Conservation (phyloP, 30 jellyfish, hydroid and myxozoan genomes). For the Aurelia aurita complex sp. Pacific region DNA sequence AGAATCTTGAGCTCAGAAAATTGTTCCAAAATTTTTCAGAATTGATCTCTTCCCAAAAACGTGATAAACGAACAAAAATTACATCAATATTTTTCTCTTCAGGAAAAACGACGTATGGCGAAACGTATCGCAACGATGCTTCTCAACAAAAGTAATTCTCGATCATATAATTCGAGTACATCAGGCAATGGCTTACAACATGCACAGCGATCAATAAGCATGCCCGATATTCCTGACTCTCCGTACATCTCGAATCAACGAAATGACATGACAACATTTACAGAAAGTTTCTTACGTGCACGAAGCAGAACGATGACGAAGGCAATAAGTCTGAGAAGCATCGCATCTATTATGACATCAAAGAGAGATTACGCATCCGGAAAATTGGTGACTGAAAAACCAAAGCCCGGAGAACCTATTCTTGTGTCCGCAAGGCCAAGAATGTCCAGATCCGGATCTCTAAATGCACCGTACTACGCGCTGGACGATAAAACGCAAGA, state of each 20-base stretch:
- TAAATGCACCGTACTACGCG: slow-evolving; percentile 23
- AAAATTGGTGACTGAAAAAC: slow-evolving; percentile 29
- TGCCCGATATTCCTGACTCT: slow-evolving; percentile 67
- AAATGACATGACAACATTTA: background rate
- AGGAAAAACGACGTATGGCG: slow-evolving; percentile 95
- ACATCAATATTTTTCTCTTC: background rate
- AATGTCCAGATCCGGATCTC: slow-evolving; percentile 50
- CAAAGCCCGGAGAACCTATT: slow-evolving; percentile 77
- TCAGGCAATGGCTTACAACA: slow-evolving; percentile 4
- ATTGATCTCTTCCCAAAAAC: too few relatives aligned
- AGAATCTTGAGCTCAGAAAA: too few relatives aligned
- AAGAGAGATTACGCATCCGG: slow-evolving; percentile 37
- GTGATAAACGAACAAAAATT: background rate
- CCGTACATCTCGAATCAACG: slow-evolving; percentile 22
- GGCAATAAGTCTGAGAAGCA: slow-evolving; percentile 27
- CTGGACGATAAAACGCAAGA: slow-evolving; percentile 33
- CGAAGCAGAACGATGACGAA: slow-evolving; percentile 23
- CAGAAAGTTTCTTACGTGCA: slow-evolving; percentile 11
- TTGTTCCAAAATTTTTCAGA: too few relatives aligned
- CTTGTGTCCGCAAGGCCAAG: slow-evolving; percentile 80
- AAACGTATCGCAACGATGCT: slow-evolving; percentile 75
- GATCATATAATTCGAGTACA: slow-evolving; percentile 26
- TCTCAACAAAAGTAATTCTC: slow-evolving; percentile 52
- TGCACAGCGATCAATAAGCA: slow-evolving; percentile 52
- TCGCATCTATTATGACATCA: slow-evolving; percentile 13